Percentiles rank a stretch among this genome's conserved stretches.
Evolutionary conservation across 2,113 vertebrate species (phyloP).

Genomic region (Oreochromis spilurus): DNA sequence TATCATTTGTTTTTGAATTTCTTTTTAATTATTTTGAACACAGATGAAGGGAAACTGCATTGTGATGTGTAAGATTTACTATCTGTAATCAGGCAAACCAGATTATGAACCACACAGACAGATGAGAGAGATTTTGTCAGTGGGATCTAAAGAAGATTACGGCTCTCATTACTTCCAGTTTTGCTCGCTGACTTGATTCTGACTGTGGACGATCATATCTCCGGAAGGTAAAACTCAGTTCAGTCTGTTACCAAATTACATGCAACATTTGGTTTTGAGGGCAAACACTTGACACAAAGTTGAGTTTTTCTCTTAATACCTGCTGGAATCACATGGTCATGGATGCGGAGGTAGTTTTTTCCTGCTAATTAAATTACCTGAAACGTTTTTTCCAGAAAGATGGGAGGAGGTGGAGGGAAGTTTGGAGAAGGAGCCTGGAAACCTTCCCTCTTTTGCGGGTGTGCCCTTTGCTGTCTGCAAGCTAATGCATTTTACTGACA

Average conservation of each 20-base stretch:
- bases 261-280: slow-evolving; percentile 21
- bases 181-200: not conserved
- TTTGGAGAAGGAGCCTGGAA: slow-evolving; percentile 26
- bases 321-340: not conserved
- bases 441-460: slow-evolving; percentile 1
- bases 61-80: not conserved
- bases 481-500: slow-evolving; percentile 44
- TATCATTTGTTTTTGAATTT: not conserved
- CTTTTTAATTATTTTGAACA: not conserved
- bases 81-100: not conserved
- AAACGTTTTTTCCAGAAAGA: slow-evolving; percentile 19
- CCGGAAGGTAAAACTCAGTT: slow-evolving; percentile 40
- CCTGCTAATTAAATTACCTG: slow-evolving; percentile 41
- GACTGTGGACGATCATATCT: slow-evolving; percentile 23
- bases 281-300: not conserved
- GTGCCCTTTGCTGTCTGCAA: slow-evolving; percentile 19
- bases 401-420: not conserved
- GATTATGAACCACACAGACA: not conserved
- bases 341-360: slow-evolving; percentile 1
- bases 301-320: not conserved
- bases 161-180: slow-evolving; percentile 15
- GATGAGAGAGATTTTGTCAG: not conserved
- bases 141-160: not conserved
- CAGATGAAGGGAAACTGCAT: not conserved
- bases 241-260: slow-evolving; percentile 1